Evolutionary conservation across 2,113 vertebrate genomes (phyloP).

Genomic region (Macroglossus sobrinus): DNA sequence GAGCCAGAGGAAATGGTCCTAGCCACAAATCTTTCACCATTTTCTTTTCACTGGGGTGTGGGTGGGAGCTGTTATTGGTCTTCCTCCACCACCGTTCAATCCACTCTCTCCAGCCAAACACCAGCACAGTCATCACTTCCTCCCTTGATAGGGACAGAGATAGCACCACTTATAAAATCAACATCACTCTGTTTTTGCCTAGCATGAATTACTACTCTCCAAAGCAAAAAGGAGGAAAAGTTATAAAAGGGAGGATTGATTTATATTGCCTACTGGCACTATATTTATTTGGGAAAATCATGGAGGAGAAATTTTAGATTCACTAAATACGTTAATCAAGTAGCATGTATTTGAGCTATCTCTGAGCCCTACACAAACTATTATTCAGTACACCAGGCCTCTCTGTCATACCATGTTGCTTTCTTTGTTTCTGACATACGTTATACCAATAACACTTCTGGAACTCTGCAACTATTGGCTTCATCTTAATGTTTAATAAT

Average conservation of each 20-base stretch:
- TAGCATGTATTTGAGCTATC: neutral
- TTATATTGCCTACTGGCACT: neutral
- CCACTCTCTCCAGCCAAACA: neutral
- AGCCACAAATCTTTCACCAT: neutral
- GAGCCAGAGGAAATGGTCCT: neutral
- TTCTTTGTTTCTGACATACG: neutral
- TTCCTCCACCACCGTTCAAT: neutral
- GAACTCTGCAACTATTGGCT: neutral
- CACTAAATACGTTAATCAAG: neutral
- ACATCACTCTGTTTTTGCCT: neutral
- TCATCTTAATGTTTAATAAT: neutral
- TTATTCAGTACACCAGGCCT: neutral
- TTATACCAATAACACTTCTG: neutral
- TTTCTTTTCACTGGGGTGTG: neutral
- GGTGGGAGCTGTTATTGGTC: neutral
- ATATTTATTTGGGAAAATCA: neutral
- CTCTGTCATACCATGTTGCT: fast-evolving
- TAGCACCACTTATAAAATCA: neutral
- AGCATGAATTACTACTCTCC: neutral
- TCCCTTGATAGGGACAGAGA: neutral
- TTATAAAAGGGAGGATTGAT: neutral
- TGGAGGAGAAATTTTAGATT: neutral
- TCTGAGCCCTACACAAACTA: fast-evolving
- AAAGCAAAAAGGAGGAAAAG: neutral
- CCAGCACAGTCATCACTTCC: neutral